These are phyloP conservation scores for Cliona cf. orientalis DNA, from an alignment of 37 sponge, comb jelly and placozoan species.

Conservation along the genomic window DNA sequence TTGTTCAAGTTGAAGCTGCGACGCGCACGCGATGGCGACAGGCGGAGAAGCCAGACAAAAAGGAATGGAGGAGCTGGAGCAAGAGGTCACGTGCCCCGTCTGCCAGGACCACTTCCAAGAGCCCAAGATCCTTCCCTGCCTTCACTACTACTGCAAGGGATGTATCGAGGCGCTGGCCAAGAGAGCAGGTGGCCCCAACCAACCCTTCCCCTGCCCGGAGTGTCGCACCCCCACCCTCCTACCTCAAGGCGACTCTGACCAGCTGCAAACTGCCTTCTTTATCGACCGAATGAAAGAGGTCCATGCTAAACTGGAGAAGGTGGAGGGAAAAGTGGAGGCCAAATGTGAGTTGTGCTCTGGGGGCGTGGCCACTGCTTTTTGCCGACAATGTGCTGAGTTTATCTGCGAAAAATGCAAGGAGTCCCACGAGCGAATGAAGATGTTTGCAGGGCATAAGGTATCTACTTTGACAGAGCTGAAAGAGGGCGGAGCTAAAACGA, in stretches of 20 bases:
- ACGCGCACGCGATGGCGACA: too few relatives aligned
- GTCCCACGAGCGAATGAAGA: conserved; percentile 22
- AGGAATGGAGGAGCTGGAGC: conserved; percentile 26
- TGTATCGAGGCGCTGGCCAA: conserved; percentile 31
- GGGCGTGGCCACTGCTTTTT: conserved; percentile 12
- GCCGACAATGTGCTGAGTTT: conserved; percentile 29
- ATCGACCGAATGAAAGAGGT: conserved; percentile 24
- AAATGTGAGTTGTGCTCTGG: conserved; percentile 25
- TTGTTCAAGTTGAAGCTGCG: too few relatives aligned
- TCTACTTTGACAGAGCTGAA: conserved; percentile 25
- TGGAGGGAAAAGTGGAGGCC: conserved; percentile 36
- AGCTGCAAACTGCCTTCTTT: conserved; percentile 35
- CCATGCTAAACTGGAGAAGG: conserved; percentile 1
- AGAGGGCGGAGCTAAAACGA: conserved; percentile 23
- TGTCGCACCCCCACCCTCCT: conserved; percentile 16
- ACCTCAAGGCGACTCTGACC: conserved; percentile 19
- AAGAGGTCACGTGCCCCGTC: conserved; percentile 42
- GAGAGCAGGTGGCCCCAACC: background rate
- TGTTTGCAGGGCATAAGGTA: conserved; percentile 20
- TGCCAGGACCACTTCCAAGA: conserved; percentile 38
- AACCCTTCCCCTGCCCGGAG: conserved; percentile 45
- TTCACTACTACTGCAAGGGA: conserved; percentile 52
- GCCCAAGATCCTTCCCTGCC: conserved; percentile 53
- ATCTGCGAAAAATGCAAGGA: conserved; percentile 7
- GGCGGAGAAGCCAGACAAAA: too few relatives aligned